A percentile compares a stretch with the other conserved stretches of the same genome.
phyloP scores from a whole-genome alignment of 2,797 vertebrate species.

The Simalia tracyae region DNA sequence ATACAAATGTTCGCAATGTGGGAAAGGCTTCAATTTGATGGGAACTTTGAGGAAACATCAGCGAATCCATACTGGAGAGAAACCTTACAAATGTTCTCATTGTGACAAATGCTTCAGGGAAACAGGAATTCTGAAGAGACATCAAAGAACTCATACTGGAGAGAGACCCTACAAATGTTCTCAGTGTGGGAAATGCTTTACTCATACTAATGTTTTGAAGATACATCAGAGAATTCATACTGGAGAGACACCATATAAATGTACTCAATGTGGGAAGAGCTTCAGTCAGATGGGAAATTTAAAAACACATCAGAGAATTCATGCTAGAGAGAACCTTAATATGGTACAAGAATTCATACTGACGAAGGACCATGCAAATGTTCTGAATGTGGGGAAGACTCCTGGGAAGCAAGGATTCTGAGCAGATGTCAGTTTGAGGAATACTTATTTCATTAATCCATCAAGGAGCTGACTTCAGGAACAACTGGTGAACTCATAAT shows the following conservation, averaged over 20 bases:
- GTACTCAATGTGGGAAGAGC: background rate
- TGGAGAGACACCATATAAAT: background rate
- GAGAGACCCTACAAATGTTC: background rate
- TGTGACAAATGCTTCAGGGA: background rate
- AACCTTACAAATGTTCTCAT: background rate
- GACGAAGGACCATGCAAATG: background rate
- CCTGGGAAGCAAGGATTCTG: background rate
- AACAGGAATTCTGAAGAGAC: background rate
- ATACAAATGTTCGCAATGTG: background rate
- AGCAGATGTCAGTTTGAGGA: background rate
- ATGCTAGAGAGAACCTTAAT: background rate
- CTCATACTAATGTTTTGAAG: background rate
- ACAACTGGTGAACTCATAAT: too few relatives aligned
- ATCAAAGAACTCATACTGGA: background rate
- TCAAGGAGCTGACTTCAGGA: too few relatives aligned
- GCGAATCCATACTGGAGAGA: background rate
- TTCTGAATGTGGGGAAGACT: background rate
- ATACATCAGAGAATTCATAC: background rate
- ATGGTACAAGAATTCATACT: background rate
- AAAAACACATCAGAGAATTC: background rate
- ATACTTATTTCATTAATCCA: too few relatives aligned
- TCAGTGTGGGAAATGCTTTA: slow-evolving; percentile 26
- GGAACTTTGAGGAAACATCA: background rate
- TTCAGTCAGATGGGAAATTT: background rate
- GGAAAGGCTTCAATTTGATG: background rate